These are phyloP conservation scores for Macrobrachium nipponense DNA, from an alignment of 1,140 invertebrate species.

Conservation along the genomic window DNA sequence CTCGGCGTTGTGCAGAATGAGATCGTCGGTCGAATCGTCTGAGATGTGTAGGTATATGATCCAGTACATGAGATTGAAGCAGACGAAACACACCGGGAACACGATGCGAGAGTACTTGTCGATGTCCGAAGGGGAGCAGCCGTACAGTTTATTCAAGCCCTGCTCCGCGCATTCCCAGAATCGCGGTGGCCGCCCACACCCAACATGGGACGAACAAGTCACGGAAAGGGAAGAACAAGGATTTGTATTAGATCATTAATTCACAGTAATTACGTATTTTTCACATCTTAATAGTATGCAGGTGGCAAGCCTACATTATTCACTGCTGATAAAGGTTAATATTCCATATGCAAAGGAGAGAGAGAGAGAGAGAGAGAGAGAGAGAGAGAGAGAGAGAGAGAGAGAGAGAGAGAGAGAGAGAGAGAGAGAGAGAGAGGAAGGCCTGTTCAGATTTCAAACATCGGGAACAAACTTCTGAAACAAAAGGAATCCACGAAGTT, in stretches of 20 bases:
- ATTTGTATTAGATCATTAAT: background rate
- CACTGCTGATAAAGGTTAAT: background rate
- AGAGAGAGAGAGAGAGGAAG: no score
- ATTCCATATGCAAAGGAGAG: no score
- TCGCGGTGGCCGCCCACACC: background rate
- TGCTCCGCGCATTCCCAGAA: conserved; percentile 56
- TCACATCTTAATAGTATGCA: no score
- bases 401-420: background rate
- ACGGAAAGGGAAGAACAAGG: background rate
- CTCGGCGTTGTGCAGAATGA: conserved; percentile 73
- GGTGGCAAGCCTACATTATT: no score
- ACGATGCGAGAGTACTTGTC: conserved; percentile 96
- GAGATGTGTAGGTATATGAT: conserved; percentile 96
- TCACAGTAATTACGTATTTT: no score
- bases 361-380: no score
- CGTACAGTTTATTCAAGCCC: conserved; percentile 88
- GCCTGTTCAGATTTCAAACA: no score
- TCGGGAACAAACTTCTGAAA: no score
- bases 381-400: conserved; percentile 8
- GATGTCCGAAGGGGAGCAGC: conserved; percentile 93
- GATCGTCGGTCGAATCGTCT: conserved; percentile 91
- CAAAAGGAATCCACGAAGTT: no score
- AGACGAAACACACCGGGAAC: conserved; percentile 96
- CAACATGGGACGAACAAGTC: background rate
- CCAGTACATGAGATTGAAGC: conserved; percentile 98